Percentiles rank a stretch among this genome's conserved stretches.
phyloP scores from a whole-genome alignment of 2,113 vertebrate species.

The Xiphorhynchus elegans region DNA sequence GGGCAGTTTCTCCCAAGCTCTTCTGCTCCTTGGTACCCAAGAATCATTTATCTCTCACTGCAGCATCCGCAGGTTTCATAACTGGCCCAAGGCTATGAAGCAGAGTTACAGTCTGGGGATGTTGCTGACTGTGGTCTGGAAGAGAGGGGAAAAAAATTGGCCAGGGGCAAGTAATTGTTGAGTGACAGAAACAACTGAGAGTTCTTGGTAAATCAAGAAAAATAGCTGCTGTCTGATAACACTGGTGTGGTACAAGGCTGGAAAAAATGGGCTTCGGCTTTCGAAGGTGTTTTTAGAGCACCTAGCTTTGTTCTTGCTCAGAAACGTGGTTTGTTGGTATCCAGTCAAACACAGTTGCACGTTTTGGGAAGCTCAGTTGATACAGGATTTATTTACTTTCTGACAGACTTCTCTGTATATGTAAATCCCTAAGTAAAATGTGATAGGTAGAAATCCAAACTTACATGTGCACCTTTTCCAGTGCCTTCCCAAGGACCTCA shows the following conservation, averaged over 20 bases:
- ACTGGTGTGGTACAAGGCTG: background rate
- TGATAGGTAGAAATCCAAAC: background rate
- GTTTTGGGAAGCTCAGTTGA: background rate
- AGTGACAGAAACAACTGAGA: background rate
- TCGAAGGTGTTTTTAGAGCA: background rate
- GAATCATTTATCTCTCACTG: background rate
- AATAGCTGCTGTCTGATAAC: conserved; percentile 12
- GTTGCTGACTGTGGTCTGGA: background rate
- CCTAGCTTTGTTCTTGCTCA: background rate
- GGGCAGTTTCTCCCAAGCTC: background rate
- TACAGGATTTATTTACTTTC: background rate
- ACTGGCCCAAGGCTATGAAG: background rate
- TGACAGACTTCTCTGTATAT: background rate
- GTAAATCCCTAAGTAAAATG: background rate
- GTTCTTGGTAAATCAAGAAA: conserved; percentile 13
- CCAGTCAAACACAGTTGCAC: background rate
- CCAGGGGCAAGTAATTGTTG: background rate
- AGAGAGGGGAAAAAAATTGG: background rate
- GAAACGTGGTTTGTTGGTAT: background rate
- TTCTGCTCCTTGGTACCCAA: background rate
- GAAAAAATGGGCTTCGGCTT: background rate
- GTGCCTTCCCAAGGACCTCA: background rate
- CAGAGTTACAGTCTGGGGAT: background rate
- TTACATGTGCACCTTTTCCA: accelerated
- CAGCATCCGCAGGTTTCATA: background rate